phyloP scores from a whole-genome alignment of 2,888 invertebrate genomes.

The Scaptomyza flava region DNA sequence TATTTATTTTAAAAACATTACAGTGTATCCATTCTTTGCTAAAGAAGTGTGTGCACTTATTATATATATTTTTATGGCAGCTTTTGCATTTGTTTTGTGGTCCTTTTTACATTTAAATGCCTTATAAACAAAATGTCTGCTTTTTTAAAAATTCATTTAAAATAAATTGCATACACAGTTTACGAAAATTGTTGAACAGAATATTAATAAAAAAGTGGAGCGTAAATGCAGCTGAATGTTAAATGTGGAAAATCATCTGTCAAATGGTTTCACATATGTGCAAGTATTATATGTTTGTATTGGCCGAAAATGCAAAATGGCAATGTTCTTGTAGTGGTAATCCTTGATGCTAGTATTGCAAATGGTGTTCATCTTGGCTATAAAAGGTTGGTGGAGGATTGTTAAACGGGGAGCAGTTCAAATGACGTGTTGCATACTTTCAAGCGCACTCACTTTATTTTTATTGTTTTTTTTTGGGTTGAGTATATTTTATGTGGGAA shows the following conservation, averaged over 20 bases:
- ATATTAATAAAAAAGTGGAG: conserved; percentile 24
- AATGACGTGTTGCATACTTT: conserved; percentile 57
- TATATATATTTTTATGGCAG: conserved; percentile 20
- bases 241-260: conserved; percentile 73
- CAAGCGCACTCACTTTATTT: conserved; percentile 23
- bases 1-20: not conserved
- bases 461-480: no score
- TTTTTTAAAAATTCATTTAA: conserved; percentile 39
- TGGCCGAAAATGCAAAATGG: conserved; percentile 45
- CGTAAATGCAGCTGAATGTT: conserved; percentile 44
- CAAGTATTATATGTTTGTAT: not conserved
- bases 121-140: conserved; percentile 47
- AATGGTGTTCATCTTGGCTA: conserved; percentile 13
- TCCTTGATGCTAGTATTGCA: conserved; percentile 21
- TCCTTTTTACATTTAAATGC: conserved; percentile 59
- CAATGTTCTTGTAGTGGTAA: conserved; percentile 46
- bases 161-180: conserved; percentile 52
- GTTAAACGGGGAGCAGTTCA: conserved; percentile 14
- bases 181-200: conserved; percentile 32
- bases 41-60: conserved; percentile 7
- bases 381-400: not conserved
- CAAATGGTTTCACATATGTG: conserved; percentile 46
- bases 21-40: conserved; percentile 18
- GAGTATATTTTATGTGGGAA: no score
- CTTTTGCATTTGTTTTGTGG: conserved; percentile 45